Evolutionary conservation across 2,113 vertebrate species (phyloP), one percentile per base, ranked within the genome.

Genomic region (Dendropsophus ebraccatus): DNA sequence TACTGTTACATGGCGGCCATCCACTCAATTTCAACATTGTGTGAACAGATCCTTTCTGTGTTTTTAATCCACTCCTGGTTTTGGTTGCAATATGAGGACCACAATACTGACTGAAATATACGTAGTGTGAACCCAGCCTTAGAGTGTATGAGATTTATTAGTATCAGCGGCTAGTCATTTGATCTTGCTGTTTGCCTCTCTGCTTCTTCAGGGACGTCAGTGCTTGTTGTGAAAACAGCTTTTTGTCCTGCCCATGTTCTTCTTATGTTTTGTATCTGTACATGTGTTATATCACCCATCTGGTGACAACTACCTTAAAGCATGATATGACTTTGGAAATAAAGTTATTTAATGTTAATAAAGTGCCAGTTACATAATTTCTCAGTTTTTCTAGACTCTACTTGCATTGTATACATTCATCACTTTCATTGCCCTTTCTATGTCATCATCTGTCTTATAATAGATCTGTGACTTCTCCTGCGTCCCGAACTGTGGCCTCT

Each of bases 401-500:
- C n/a, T n/a, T n/a, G n/a, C n/a, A n/a, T n/a, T n/a, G n/a, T n/a
- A n/a, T n/a, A n/a, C n/a, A n/a, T n/a, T n/a, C n/a, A n/a, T n/a
- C n/a, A 35, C 11, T 41, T 70, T 41, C 32, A 37, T 4, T 41
- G 19, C 41, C 19, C 30, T 35, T 28, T 16, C 21, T 75, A 50
- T 50, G 11, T 75, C 13, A 28, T 28, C 25, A 67, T 47, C n/a
- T 45, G 14, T 83, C n/a, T 41, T 0, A 35, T 9, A 35, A 0
- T 35, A 88, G 91, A 60, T 81, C 50, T 60, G 84, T 85, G 16
- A 75, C 90, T 79, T 86, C 58, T 21, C 69, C 85, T 0, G 83
- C 86, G 82, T 93, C 93, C 28, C 91, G 89, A 49, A 91, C 88
- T 0, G 90, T 96, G 67, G 58, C 97, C 89, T 95, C 97, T 77